These are phyloP conservation scores for Enteromius viviparus DNA, from an alignment of 2,797 vertebrate genomes.

Conservation along the genomic window DNA sequence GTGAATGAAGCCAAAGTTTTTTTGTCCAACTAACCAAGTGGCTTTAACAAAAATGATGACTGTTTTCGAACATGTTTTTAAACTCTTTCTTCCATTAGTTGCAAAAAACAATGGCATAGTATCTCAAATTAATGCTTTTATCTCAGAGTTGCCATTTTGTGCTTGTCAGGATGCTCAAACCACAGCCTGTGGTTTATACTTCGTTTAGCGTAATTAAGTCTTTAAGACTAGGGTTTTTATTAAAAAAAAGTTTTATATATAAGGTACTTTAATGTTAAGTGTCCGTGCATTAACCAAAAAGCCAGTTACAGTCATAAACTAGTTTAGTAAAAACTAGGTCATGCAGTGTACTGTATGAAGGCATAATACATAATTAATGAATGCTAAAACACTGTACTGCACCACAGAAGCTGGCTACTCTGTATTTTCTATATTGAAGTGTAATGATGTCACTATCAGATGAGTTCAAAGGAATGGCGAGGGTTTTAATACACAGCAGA, in stretches of 20 bases:
- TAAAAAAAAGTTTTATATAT: too few species aligned
- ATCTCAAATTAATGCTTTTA: not conserved
- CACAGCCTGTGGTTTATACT: not conserved
- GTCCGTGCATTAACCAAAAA: not conserved
- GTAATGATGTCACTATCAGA: not conserved
- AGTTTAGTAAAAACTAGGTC: constrained; percentile 5
- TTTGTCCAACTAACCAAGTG: not conserved
- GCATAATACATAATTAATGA: not conserved
- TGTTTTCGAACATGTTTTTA: not conserved
- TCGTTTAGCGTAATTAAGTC: too few species aligned
- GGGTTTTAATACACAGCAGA: not conserved
- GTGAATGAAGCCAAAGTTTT: not conserved
- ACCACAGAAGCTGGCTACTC: not conserved
- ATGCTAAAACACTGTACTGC: not conserved
- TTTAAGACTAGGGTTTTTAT: not conserved
- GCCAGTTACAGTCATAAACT: not conserved
- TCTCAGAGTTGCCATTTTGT: not conserved
- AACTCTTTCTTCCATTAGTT: not conserved
- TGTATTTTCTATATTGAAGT: not conserved
- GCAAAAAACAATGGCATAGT: not conserved
- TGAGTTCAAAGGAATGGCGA: not conserved
- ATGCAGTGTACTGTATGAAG: not conserved
- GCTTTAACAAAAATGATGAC: not conserved
- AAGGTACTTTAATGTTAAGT: not conserved
- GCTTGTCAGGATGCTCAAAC: not conserved